Conservation (phyloP, 2,888 invertebrate genomes). For the Pachliopta kotzebuea region DNA sequence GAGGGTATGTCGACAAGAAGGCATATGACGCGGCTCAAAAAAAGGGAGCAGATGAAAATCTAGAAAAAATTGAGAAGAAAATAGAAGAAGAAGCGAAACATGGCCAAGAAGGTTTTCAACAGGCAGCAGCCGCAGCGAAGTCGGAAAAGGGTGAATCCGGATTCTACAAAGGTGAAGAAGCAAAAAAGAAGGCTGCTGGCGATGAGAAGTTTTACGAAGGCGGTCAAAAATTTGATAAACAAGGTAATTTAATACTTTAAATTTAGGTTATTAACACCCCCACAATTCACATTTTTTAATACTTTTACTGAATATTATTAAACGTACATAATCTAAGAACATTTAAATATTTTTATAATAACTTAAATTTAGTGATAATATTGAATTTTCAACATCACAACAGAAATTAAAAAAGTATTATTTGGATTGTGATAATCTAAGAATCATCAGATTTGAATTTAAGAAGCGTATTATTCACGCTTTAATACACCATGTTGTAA, state of each 20-base stretch:
- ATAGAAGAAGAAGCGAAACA: constrained; percentile 78
- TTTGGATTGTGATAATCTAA: too few species aligned
- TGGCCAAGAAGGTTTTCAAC: constrained; percentile 79
- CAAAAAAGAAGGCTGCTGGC: constrained; percentile 80
- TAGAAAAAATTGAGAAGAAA: constrained; percentile 77
- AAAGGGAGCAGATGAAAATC: constrained; percentile 76
- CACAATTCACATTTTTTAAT: too few species aligned
- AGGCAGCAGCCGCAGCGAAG: constrained; percentile 77
- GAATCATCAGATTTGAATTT: too few species aligned
- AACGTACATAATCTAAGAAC: too few species aligned
- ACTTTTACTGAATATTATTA: too few species aligned
- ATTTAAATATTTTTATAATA: too few species aligned
- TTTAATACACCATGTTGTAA: too few species aligned
- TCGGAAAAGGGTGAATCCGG: constrained; percentile 77
- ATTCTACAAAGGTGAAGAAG: constrained; percentile 77
- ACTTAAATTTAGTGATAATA: too few species aligned
- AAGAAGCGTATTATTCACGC: too few species aligned
- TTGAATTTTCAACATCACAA: too few species aligned
- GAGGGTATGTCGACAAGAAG: constrained; percentile 78
- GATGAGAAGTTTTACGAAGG: constrained; percentile 82
- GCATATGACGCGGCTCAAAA: constrained; percentile 80
- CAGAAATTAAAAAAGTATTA: too few species aligned
- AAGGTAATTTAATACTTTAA: constrained; percentile 57
- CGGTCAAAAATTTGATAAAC: constrained; percentile 78
- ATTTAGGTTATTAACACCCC: too few species aligned